These are phyloP conservation scores for Drosophila chauvacae DNA, from an alignment of 1,140 invertebrate species.

Conservation along the genomic window DNA sequence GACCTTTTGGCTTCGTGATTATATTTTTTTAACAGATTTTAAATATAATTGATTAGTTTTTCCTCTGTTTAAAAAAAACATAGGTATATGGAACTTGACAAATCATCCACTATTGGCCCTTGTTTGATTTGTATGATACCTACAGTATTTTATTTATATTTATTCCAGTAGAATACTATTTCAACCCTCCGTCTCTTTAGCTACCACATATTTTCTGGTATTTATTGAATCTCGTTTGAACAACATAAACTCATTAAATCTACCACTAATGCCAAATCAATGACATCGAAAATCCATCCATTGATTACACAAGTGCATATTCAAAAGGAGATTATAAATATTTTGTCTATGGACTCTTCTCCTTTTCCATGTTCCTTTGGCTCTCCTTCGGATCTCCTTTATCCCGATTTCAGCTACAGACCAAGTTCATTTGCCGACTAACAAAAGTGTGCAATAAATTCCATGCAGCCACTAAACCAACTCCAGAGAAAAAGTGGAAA, in stretches of 20 bases:
- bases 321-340: constrained; percentile 36
- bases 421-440: constrained; percentile 46
- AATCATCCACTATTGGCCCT: too few species aligned
- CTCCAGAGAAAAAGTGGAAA: constrained; percentile 13
- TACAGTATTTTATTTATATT: too few species aligned
- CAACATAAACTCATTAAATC: neutral
- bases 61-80: too few species aligned
- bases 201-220: neutral
- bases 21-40: neutral
- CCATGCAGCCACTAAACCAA: constrained; percentile 41
- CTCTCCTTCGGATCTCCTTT: neutral
- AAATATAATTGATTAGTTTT: too few species aligned
- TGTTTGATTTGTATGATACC: too few species aligned
- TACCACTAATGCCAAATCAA: constrained; percentile 1
- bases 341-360: neutral
- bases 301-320: constrained; percentile 6
- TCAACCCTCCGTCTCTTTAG: neutral
- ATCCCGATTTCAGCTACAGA: constrained; percentile 13
- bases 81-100: too few species aligned
- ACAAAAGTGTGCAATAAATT: constrained; percentile 60
- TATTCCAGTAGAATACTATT: too few species aligned
- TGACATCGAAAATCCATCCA: neutral
- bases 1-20: neutral
- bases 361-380: neutral
- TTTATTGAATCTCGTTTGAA: neutral